Evolutionary conservation across 2,797 vertebrate genomes (phyloP).

Genomic region (Merluccius polli): DNA sequence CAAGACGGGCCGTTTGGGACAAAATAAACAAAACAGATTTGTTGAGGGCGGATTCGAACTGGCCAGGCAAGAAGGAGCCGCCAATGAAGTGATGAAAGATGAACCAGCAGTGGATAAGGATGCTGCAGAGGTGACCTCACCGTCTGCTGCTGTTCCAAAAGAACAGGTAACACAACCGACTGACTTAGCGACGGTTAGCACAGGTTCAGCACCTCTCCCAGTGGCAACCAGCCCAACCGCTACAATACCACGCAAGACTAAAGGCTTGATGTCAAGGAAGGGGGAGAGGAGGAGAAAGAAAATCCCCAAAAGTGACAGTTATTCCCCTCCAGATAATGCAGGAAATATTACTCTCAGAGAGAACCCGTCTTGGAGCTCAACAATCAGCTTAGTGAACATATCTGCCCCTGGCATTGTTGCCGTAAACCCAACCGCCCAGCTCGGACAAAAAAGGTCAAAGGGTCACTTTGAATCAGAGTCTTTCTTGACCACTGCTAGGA

Average conservation of each 20-base stretch:
- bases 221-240: neutral
- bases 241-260: slow-evolving; percentile 16
- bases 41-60: slow-evolving; percentile 42
- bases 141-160: slow-evolving; percentile 19
- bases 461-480: slow-evolving; percentile 36
- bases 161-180: slow-evolving; percentile 16
- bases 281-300: slow-evolving; percentile 36
- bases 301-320: slow-evolving; percentile 33
- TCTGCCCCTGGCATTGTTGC: slow-evolving; percentile 24
- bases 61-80: slow-evolving; percentile 48
- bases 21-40: slow-evolving; percentile 26
- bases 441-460: slow-evolving; percentile 31
- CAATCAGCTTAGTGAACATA: slow-evolving; percentile 14
- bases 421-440: slow-evolving; percentile 16
- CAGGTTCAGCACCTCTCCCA: slow-evolving; percentile 12
- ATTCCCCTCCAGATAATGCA: slow-evolving; percentile 12
- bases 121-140: slow-evolving; percentile 14
- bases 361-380: slow-evolving; percentile 10
- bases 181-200: slow-evolving; percentile 6
- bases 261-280: slow-evolving; percentile 33
- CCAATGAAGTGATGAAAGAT: slow-evolving; percentile 73
- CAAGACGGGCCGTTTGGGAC: slow-evolving; percentile 22
- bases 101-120: slow-evolving; percentile 58
- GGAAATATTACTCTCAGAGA: slow-evolving; percentile 9
- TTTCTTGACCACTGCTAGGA: slow-evolving; percentile 16